Base-by-base conservation (phyloP, 1,140 invertebrate species). In the Calosoma granatense region DNA sequence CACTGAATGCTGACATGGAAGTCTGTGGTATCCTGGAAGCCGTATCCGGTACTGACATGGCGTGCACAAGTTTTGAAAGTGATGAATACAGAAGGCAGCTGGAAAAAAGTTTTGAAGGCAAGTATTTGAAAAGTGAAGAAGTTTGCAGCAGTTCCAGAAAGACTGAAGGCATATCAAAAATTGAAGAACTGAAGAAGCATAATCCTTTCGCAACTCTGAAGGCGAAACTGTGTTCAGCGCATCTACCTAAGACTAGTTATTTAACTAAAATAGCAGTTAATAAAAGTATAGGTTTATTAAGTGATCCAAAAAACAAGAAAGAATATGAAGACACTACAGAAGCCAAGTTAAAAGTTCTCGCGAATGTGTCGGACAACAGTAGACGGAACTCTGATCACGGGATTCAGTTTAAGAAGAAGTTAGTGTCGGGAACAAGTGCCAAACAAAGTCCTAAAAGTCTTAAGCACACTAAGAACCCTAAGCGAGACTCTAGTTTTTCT, bases 1-100 rank as follows among this genome's bases (percentile, higher is more conserved):
- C 75, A 0, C 68, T 75, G 4, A 72, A 74, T 59, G 74, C 74
- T 15, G 75, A 77, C 58, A 67, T 75, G 61, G 74, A 77, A 63
- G 74, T 76, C 17, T 70, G 71, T 56, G 72, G 71, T 19, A 74
- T 74, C 53, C 60, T 75, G 23, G 72, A 69, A 62, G 65, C 64
- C 0, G 61, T 68, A 1, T 64, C 65, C 2, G 67, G 67, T 55
- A 66, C 67, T 53, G 43, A 30, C 11, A 55, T 15, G 9, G 17
- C 22, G 51, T 47, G 26, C n/a, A 36, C 26, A 9, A 36, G 26
- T 36, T 36, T 9, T n/a, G 26, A 36, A 36, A 22, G 54, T 51
- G n/a, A 20, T 53, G 65, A 67, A 51, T 58, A 64, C 60, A 60
- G 63, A 53, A 61, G 61, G 56, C 43, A 4, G 53, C 51, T 22